Conservation (phyloP, 2,888 invertebrate genomes). For the Alentia gelatinosa region DNA sequence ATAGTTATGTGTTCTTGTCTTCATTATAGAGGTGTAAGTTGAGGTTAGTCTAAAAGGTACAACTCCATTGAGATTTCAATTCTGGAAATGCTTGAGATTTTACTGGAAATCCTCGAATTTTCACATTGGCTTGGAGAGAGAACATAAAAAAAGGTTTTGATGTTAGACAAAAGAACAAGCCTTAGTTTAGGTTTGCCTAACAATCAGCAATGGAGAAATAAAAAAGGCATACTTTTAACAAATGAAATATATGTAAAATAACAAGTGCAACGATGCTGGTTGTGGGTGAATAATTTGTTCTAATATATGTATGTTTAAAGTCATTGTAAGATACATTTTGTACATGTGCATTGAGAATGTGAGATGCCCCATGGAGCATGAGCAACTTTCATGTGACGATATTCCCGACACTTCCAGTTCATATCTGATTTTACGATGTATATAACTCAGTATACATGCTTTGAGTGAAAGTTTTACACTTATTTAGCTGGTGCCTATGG, state of each 20-base stretch:
- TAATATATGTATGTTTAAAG: not conserved
- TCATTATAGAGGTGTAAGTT: no score
- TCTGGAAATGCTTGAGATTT: constrained; percentile 7
- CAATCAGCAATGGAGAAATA: no score
- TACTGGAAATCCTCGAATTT: not conserved
- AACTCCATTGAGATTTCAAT: not conserved
- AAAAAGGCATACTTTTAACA: not conserved
- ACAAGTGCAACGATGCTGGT: not conserved
- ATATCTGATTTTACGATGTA: not conserved
- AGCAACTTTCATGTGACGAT: not conserved
- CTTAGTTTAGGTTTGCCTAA: no score
- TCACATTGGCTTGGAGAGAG: no score
- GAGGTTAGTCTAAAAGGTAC: not conserved
- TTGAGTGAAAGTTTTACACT: not conserved
- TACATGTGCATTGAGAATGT: not conserved
- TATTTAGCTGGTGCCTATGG: not conserved
- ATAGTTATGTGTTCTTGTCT: no score
- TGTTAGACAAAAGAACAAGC: no score
- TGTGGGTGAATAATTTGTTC: not conserved
- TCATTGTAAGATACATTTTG: constrained; percentile 39
- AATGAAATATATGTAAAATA: not conserved
- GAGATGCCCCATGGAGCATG: not conserved
- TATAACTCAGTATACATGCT: not conserved
- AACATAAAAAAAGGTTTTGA: not conserved
- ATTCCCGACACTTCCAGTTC: not conserved